phyloP scores from a whole-genome alignment of 2,888 invertebrate genomes.

The Drosophila dives region DNA sequence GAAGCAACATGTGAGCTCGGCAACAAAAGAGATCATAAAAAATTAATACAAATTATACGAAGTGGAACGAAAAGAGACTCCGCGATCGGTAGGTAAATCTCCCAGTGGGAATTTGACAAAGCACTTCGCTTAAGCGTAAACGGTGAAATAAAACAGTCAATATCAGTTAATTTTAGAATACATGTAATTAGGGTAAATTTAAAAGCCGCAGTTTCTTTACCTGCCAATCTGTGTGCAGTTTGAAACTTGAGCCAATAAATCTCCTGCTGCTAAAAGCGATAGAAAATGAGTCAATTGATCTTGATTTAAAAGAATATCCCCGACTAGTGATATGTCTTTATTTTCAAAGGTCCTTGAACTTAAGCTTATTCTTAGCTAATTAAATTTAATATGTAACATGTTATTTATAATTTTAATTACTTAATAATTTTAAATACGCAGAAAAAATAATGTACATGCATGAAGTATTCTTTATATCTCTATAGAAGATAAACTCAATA shows the following conservation, averaged over 20 bases:
- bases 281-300: background rate
- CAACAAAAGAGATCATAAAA: slow-evolving; percentile 71
- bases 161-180: background rate
- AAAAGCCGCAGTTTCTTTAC: background rate
- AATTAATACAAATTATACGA: slow-evolving; percentile 74
- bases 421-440: no score
- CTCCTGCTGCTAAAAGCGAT: background rate
- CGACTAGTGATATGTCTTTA: background rate
- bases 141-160: background rate
- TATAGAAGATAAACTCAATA: background rate
- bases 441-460: no score
- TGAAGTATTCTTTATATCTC: no score
- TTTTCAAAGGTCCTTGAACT: background rate
- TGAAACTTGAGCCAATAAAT: background rate
- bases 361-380: background rate
- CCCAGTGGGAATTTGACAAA: background rate
- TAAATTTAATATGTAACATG: no score
- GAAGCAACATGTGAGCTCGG: slow-evolving; percentile 27
- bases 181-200: background rate
- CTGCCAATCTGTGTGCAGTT: background rate
- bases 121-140: background rate
- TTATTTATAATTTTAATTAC: no score
- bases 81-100: slow-evolving; percentile 26
- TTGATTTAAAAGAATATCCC: background rate
- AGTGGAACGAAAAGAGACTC: slow-evolving; percentile 26